phyloP scores from a whole-genome alignment of 2,113 vertebrate genomes.

The Brevimyrus niger region DNA sequence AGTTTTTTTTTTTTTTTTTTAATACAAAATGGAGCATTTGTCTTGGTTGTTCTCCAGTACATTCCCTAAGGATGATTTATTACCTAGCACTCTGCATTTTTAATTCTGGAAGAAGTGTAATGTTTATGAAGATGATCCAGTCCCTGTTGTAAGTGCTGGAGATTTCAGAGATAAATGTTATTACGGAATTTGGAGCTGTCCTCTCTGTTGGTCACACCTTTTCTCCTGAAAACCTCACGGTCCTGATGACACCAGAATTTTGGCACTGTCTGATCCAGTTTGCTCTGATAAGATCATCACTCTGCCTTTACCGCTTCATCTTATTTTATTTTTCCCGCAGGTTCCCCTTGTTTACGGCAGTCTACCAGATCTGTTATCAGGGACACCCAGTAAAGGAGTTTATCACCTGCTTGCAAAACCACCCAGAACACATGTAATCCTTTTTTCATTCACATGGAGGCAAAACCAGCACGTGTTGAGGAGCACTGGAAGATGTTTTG shows the following conservation, averaged over 20 bases:
- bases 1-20: neutral
- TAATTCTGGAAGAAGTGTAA: neutral
- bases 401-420: slow-evolving; percentile 83
- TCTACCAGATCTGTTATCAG: slow-evolving; percentile 84
- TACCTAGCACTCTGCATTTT: neutral
- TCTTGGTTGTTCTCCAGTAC: neutral
- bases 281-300: neutral
- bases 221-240: neutral
- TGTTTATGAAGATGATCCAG: neutral
- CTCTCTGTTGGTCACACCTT: neutral
- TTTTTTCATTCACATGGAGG: neutral
- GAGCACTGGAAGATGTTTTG: neutral
- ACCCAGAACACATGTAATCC: slow-evolving; percentile 80
- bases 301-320: neutral
- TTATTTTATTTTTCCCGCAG: slow-evolving; percentile 43
- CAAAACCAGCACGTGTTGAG: neutral
- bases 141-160: neutral
- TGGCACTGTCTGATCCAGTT: neutral
- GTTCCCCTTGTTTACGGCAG: slow-evolving; percentile 90
- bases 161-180: neutral
- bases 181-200: neutral
- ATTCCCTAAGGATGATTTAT: neutral
- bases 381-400: slow-evolving; percentile 76
- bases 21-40: neutral
- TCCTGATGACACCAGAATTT: neutral